Conservation (phyloP, 2,888 invertebrate species). For the Orthonychiurus folsomi region DNA sequence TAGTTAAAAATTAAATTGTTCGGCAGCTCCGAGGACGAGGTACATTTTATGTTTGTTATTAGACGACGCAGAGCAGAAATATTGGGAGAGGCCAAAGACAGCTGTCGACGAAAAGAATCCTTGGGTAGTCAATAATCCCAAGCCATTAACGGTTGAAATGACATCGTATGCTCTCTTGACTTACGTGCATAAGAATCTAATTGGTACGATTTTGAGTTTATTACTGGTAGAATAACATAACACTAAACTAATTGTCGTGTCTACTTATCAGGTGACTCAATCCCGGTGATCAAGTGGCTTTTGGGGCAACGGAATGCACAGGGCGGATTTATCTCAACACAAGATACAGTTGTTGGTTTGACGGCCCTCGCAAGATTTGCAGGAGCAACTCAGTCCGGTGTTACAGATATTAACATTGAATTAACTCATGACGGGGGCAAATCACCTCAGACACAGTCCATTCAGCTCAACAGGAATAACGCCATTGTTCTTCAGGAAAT, state of each 20-base stretch:
- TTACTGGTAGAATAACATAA: not conserved
- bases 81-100: slow-evolving; percentile 65
- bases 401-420: slow-evolving; percentile 49
- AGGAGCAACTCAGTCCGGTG: slow-evolving; percentile 53
- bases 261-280: slow-evolving; percentile 41
- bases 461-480: slow-evolving; percentile 59
- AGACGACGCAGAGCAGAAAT: slow-evolving; percentile 54
- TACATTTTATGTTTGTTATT: not conserved
- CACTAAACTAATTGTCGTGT: slow-evolving; percentile 1
- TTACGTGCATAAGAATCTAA: slow-evolving; percentile 49
- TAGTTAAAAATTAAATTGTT: slow-evolving; percentile 13
- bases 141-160: slow-evolving; percentile 70
- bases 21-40: no score
- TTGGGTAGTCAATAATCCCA: slow-evolving; percentile 53
- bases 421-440: slow-evolving; percentile 50
- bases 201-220: slow-evolving; percentile 37
- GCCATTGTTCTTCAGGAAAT: slow-evolving; percentile 72
- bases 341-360: slow-evolving; percentile 48
- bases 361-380: slow-evolving; percentile 67
- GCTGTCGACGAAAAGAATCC: slow-evolving; percentile 55
- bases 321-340: slow-evolving; percentile 64
- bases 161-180: slow-evolving; percentile 80
- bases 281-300: slow-evolving; percentile 64
- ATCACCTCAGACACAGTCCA: slow-evolving; percentile 43
- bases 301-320: slow-evolving; percentile 59